A percentile compares a stretch with the other conserved stretches of the same genome.
phyloP scores from a whole-genome alignment of 2,113 vertebrate species.

The Narcine bancroftii region DNA sequence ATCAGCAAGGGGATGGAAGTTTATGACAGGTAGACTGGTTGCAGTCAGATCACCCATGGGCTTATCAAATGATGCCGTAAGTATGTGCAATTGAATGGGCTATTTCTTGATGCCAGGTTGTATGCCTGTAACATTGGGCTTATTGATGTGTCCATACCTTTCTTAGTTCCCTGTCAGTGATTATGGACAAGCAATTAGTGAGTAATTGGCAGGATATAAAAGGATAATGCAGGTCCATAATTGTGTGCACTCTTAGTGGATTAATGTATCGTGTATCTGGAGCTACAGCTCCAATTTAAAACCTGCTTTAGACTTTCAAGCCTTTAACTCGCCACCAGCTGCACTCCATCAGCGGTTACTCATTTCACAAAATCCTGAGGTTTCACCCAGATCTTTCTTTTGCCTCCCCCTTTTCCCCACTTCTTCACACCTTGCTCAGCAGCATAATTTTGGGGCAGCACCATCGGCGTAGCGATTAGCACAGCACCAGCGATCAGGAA shows the following conservation, averaged over 20 bases:
- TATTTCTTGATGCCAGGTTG: no score
- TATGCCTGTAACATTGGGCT: not conserved
- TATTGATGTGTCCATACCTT: not conserved
- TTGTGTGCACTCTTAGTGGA: not conserved
- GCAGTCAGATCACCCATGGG: no score
- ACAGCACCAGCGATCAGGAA: no score
- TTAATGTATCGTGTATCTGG: not conserved
- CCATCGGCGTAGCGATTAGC: no score
- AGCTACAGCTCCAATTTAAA: constrained; percentile 11
- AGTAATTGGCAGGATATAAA: not conserved
- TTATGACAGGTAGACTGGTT: no score
- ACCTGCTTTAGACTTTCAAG: not conserved
- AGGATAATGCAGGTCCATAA: not conserved
- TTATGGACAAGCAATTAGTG: not conserved
- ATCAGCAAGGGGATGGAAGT: no score
- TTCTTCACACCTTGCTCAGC: not conserved
- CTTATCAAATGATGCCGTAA: no score
- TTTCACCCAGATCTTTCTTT: no score
- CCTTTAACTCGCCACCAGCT: not conserved
- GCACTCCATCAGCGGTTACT: not conserved
- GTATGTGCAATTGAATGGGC: no score
- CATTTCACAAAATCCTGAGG: not conserved
- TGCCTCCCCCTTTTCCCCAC: not conserved
- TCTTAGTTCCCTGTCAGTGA: not conserved
- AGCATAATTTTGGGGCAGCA: no score